A percentile compares a stretch with the other conserved stretches of the same genome.
These are phyloP conservation scores for Bagarius yarrelli DNA, from an alignment of 2,113 vertebrate species.

Conservation along the genomic window DNA sequence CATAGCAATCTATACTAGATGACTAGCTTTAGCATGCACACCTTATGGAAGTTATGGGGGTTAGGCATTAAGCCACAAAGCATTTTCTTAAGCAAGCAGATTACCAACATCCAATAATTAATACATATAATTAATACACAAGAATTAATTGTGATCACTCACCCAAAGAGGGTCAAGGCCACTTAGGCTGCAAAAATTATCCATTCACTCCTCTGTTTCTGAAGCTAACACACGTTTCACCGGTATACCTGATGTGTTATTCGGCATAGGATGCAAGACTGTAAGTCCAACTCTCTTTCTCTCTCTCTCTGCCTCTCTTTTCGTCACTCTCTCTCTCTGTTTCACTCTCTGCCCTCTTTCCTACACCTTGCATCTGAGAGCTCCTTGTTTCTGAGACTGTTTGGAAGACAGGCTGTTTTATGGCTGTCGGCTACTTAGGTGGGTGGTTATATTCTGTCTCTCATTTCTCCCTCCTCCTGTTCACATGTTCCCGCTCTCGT, in stretches of 20 bases:
- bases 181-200: slow-evolving; percentile 76
- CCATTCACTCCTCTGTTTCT: slow-evolving; percentile 70
- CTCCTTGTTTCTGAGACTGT: slow-evolving; percentile 67
- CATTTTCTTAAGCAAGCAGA: neutral
- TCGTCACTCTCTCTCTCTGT: slow-evolving; percentile 46
- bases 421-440: slow-evolving; percentile 72
- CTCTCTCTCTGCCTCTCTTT: slow-evolving; percentile 33
- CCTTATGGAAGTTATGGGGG: neutral
- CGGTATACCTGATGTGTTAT: slow-evolving; percentile 43
- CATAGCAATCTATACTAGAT: neutral
- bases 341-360: slow-evolving; percentile 40
- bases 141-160: slow-evolving; percentile 57
- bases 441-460: slow-evolving; percentile 74
- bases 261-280: slow-evolving; percentile 11
- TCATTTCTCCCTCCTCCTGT: slow-evolving; percentile 56
- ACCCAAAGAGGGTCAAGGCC: slow-evolving; percentile 80
- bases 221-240: slow-evolving; percentile 59
- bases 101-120: neutral
- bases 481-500: slow-evolving; percentile 49
- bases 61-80: slow-evolving; percentile 1
- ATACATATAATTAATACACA: neutral
- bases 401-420: slow-evolving; percentile 67
- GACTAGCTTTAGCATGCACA: neutral
- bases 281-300: slow-evolving; percentile 43
- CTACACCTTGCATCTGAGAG: slow-evolving; percentile 64